A percentile compares a stretch with the other conserved stretches of the same genome.
Evolutionary conservation across 2,888 invertebrate genomes (phyloP).

Genomic region (Lasioglossum calceatum): DNA sequence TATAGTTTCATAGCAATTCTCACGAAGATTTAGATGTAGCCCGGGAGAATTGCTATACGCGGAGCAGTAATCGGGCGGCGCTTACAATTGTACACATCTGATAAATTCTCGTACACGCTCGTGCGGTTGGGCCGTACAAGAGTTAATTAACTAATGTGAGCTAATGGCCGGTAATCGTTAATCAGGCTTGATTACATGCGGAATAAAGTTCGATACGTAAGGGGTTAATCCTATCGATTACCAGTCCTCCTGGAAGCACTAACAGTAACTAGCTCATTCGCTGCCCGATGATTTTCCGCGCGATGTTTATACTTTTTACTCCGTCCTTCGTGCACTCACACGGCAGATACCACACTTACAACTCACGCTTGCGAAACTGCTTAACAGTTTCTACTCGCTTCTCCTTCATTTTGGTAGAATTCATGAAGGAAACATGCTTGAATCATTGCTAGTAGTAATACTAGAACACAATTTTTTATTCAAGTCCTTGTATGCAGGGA

Average conservation of each 20-base stretch:
- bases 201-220: constrained; percentile 62
- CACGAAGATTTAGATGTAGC: constrained; percentile 53
- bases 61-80: constrained; percentile 57
- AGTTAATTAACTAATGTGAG: constrained; percentile 69
- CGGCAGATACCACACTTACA: too few species aligned
- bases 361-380: neutral
- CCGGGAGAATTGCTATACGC: constrained; percentile 50
- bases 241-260: constrained; percentile 32
- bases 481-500: neutral
- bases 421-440: neutral
- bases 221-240: constrained; percentile 63
- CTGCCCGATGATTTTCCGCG: constrained; percentile 31
- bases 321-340: neutral
- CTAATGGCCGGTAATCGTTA: constrained; percentile 69
- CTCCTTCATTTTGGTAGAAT: neutral
- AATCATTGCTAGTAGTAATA: too few species aligned
- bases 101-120: constrained; percentile 57
- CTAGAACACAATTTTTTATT: too few species aligned
- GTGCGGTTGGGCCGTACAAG: constrained; percentile 44
- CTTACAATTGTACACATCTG: constrained; percentile 60
- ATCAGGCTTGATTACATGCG: constrained; percentile 66
- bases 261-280: constrained; percentile 44
- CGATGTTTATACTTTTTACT: neutral
- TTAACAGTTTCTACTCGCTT: neutral
- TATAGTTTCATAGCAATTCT: constrained; percentile 48